Evolutionary conservation across 2,888 invertebrate genomes (phyloP).

Genomic region (Ceraclea dissimilis): DNA sequence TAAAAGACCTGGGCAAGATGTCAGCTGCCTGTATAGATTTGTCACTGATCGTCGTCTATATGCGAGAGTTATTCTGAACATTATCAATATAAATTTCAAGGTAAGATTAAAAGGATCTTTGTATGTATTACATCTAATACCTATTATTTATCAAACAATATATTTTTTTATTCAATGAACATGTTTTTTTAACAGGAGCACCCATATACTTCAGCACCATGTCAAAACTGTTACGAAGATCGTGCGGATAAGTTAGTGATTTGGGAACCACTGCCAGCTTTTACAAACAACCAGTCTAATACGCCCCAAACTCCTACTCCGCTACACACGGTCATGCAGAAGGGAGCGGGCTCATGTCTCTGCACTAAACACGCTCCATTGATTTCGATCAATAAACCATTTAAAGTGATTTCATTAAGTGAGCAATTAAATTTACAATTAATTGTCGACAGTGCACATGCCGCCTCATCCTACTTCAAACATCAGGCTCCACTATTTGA

Average conservation of each 20-base stretch:
- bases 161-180: too few relatives aligned
- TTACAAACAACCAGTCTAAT: constrained; percentile 32
- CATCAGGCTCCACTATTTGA: constrained; percentile 77
- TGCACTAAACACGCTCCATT: constrained; percentile 58
- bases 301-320: constrained; percentile 38
- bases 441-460: constrained; percentile 76
- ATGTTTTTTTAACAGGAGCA: constrained; percentile 48
- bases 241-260: constrained; percentile 76
- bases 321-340: constrained; percentile 56
- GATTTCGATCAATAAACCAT: constrained; percentile 51
- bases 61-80: constrained; percentile 71
- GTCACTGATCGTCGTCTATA: constrained; percentile 75
- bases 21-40: constrained; percentile 76
- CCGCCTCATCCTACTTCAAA: constrained; percentile 82
- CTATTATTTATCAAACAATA: too few relatives aligned
- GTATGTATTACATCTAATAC: not conserved
- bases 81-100: constrained; percentile 75
- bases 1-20: constrained; percentile 66
- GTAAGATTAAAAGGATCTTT: too few relatives aligned
- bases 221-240: constrained; percentile 80
- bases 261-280: constrained; percentile 59
- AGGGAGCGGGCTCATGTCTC: constrained; percentile 65
- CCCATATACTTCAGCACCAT: constrained; percentile 70
- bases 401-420: constrained; percentile 67
- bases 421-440: constrained; percentile 76